A percentile compares a stretch with the other conserved stretches of the same genome.
These are phyloP conservation scores for Zaprionus tsacasi DNA, from an alignment of 1,140 invertebrate genomes.

Conservation along the genomic window DNA sequence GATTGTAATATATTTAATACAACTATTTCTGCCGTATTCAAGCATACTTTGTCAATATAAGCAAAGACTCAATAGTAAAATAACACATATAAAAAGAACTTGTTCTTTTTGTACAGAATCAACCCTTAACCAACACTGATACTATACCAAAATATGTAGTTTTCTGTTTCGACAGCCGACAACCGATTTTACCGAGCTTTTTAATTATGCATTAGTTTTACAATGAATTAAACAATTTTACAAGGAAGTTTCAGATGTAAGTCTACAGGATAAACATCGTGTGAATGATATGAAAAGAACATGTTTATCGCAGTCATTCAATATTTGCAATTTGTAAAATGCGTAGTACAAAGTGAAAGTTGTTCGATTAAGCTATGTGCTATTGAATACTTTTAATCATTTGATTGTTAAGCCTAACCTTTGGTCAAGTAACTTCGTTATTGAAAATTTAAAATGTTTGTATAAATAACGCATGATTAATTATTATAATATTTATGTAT, in stretches of 20 bases:
- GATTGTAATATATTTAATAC: not conserved
- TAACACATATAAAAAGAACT: slow-evolving; percentile 1
- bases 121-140: slow-evolving; percentile 28
- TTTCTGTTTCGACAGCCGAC: not conserved
- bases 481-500: not conserved
- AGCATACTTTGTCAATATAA: too few relatives aligned
- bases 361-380: not conserved
- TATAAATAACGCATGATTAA: not conserved
- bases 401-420: not conserved
- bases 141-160: slow-evolving; percentile 13
- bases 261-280: not conserved
- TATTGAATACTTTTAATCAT: not conserved
- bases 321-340: not conserved
- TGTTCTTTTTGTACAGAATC: slow-evolving; percentile 8
- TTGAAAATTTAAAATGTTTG: not conserved
- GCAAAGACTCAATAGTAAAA: not conserved
- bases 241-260: not conserved
- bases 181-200: slow-evolving; percentile 21
- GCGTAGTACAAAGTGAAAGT: slow-evolving; percentile 1
- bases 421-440: not conserved
- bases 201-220: not conserved
- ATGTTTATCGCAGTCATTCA: not conserved
- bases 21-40: not conserved
- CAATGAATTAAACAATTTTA: slow-evolving; percentile 10
- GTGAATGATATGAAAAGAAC: not conserved